A percentile compares a stretch with the other conserved stretches of the same genome.
Evolutionary conservation across 1,140 invertebrate species (phyloP).

Genomic region (Metaphire vulgaris): DNA sequence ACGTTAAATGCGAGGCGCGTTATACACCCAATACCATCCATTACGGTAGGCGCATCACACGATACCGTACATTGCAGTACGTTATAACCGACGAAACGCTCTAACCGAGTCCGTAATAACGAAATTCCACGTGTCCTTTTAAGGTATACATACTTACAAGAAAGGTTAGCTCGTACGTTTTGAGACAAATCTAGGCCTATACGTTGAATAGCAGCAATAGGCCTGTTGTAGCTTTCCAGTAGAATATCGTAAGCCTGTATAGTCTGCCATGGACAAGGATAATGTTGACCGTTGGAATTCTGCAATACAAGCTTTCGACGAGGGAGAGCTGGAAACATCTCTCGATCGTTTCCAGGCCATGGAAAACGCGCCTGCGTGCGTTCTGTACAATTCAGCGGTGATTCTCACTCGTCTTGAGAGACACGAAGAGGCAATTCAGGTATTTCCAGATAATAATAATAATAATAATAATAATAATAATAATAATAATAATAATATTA

Average conservation of each 20-base stretch:
- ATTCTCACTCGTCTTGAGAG: background rate
- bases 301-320: background rate
- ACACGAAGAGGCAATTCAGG: background rate
- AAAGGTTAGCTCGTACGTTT: background rate
- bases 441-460: background rate
- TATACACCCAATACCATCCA: no score
- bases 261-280: background rate
- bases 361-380: background rate
- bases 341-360: background rate
- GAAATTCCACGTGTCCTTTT: background rate
- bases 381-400: background rate
- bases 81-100: no score
- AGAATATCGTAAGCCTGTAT: background rate
- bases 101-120: background rate
- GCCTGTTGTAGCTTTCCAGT: background rate
- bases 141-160: background rate
- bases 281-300: background rate
- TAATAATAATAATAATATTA: background rate
- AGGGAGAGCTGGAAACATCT: background rate
- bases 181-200: background rate
- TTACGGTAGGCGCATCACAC: no score
- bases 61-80: no score
- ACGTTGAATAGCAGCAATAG: background rate
- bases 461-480: background rate
- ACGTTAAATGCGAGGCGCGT: no score